Evolutionary conservation across 2,113 vertebrate species (phyloP).

Genomic region (Colius striatus): DNA sequence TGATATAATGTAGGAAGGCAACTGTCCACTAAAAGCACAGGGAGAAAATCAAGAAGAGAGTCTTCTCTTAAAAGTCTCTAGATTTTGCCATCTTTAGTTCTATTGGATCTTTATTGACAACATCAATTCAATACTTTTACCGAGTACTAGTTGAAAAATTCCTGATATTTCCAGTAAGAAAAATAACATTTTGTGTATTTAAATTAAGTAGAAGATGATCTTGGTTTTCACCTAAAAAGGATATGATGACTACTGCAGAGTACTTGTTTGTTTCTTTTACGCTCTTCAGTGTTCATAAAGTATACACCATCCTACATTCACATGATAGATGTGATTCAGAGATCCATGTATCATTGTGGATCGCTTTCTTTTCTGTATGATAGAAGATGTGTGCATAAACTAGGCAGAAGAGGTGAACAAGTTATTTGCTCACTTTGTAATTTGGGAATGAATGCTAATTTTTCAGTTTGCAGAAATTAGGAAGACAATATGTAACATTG

Average conservation of each 20-base stretch:
- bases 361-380: not conserved
- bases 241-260: not conserved
- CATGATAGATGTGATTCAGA: accelerated
- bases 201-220: not conserved
- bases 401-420: not conserved
- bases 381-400: not conserved
- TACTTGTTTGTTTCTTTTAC: not conserved
- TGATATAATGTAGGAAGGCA: not conserved
- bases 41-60: not conserved
- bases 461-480: not conserved
- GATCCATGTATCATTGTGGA: not conserved
- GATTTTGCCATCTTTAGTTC: not conserved
- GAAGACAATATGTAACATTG: not conserved
- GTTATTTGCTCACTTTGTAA: not conserved
- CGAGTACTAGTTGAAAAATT: not conserved
- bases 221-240: not conserved
- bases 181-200: not conserved
- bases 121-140: not conserved
- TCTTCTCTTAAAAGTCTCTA: not conserved
- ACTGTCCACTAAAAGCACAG: not conserved
- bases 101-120: not conserved
- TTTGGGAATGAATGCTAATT: not conserved
- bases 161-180: not conserved
- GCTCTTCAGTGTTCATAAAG: not conserved
- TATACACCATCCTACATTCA: not conserved